phyloP scores from a whole-genome alignment of 1,140 invertebrate genomes.

The Drosophila sproati region DNA sequence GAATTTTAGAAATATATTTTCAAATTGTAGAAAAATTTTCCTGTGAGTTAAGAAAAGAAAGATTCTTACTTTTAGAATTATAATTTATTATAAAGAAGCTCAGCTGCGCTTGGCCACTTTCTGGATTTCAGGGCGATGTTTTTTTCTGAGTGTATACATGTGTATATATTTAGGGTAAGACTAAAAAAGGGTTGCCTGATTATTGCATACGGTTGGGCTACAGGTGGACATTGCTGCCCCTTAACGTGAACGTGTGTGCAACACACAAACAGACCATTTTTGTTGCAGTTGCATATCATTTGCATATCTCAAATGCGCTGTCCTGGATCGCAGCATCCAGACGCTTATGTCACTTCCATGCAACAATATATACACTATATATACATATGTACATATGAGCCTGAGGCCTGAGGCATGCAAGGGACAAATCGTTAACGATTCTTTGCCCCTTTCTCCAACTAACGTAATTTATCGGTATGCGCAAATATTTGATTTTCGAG shows the following conservation, averaged over 20 bases:
- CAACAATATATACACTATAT: neutral
- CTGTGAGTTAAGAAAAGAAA: too few species aligned
- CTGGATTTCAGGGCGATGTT: too few species aligned
- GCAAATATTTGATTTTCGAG: slow-evolving; percentile 16
- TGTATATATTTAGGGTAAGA: neutral
- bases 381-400: neutral
- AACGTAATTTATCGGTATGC: neutral
- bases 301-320: slow-evolving; percentile 52
- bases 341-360: slow-evolving; percentile 58
- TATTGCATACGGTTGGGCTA: slow-evolving; percentile 41
- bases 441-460: neutral
- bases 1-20: too few species aligned
- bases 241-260: slow-evolving; percentile 14
- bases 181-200: neutral
- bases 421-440: neutral
- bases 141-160: too few species aligned
- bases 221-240: slow-evolving; percentile 53
- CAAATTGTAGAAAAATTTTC: too few species aligned
- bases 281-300: slow-evolving; percentile 54
- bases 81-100: too few species aligned
- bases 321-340: neutral
- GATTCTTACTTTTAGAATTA: too few species aligned
- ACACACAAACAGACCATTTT: slow-evolving; percentile 30
- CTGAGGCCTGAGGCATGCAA: neutral
- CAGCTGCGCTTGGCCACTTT: too few species aligned